Evolutionary conservation across 2,113 vertebrate genomes (phyloP).

Genomic region (Mustelus asterias): DNA sequence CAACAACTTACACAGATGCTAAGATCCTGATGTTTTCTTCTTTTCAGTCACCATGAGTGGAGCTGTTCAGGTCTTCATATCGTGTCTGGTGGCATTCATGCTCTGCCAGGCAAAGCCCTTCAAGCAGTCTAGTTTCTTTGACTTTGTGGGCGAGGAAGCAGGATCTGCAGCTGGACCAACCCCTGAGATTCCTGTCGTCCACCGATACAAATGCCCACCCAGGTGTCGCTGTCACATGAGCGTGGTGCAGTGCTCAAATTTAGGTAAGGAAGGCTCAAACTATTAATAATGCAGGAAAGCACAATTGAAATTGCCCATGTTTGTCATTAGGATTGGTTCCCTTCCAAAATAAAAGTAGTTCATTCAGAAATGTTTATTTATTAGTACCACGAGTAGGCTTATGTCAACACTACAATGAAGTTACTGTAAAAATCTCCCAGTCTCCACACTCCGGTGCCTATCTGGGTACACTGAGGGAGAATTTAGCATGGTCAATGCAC

Average conservation of each 20-base stretch:
- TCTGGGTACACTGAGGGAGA: too few species aligned
- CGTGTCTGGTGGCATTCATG: background rate
- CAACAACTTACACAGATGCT: background rate
- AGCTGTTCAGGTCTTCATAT: background rate
- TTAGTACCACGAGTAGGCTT: too few species aligned
- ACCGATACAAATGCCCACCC: background rate
- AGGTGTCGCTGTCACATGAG: background rate
- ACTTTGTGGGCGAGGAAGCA: background rate
- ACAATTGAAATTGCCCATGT: background rate
- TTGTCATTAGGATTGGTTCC: background rate
- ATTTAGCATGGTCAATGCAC: too few species aligned
- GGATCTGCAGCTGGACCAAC: background rate
- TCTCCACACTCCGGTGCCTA: too few species aligned
- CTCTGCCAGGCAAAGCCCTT: slow-evolving; percentile 19
- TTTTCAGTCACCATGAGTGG: background rate
- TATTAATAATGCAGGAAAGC: background rate
- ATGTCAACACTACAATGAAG: too few species aligned
- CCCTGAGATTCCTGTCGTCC: too few species aligned
- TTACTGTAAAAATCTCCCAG: too few species aligned
- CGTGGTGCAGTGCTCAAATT: slow-evolving; percentile 14
- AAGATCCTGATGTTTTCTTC: background rate
- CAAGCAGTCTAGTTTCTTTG: background rate
- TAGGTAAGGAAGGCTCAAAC: background rate
- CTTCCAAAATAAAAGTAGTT: background rate
- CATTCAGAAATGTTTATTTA: background rate